phyloP scores from a whole-genome alignment of 2,113 vertebrate species.

The Eupsittula cactorum region DNA sequence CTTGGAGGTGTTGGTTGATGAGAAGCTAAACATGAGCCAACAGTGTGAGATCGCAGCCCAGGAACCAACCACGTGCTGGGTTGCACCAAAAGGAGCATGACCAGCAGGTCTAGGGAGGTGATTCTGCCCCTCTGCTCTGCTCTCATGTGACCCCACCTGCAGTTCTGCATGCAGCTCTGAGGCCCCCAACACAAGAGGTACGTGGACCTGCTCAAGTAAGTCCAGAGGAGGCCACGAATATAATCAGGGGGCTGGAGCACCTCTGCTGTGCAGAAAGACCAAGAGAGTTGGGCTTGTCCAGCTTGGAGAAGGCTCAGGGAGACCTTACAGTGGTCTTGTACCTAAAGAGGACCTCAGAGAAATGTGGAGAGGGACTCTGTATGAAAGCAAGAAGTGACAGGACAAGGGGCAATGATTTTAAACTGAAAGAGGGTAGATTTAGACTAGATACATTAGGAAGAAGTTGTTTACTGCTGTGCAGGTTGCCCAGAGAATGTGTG shows the following conservation, averaged over 20 bases:
- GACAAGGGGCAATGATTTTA: background rate
- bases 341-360: background rate
- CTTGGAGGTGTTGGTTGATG: too few relatives aligned
- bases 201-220: background rate
- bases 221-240: background rate
- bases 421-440: background rate
- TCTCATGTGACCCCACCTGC: background rate
- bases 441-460: background rate
- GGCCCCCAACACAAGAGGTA: background rate
- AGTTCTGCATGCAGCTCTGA: background rate
- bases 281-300: background rate
- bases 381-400: background rate
- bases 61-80: background rate
- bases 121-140: background rate
- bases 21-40: too few relatives aligned
- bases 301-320: background rate
- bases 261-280: background rate
- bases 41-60: too few relatives aligned
- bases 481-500: background rate
- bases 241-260: background rate
- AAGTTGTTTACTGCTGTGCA: background rate
- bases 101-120: fast-evolving
- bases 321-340: background rate
- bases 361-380: background rate
- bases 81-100: background rate